These are phyloP conservation scores for Zygothrica quintamaculata DNA, from an alignment of 2,888 invertebrate genomes.

Conservation along the genomic window DNA sequence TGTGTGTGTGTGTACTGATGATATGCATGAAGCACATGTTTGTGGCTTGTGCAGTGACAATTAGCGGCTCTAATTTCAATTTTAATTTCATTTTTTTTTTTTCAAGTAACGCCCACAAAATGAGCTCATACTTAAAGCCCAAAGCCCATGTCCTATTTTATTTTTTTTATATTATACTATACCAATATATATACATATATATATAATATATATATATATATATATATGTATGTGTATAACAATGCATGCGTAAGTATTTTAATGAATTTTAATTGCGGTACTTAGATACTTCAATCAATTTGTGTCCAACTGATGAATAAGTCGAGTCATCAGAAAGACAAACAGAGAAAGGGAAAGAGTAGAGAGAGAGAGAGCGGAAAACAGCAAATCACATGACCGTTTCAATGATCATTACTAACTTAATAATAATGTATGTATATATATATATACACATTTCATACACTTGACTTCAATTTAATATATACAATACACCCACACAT, in stretches of 20 bases:
- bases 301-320: conserved; percentile 63
- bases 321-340: too few species aligned
- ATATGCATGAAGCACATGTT: conserved; percentile 47
- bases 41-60: conserved; percentile 44
- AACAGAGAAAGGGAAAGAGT: too few species aligned
- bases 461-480: conserved; percentile 37
- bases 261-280: conserved; percentile 73
- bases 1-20: conserved; percentile 14
- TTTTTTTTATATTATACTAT: too few species aligned
- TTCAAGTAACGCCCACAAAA: conserved; percentile 56
- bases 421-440: conserved; percentile 17
- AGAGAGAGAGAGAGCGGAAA: too few species aligned
- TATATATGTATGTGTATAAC: conserved; percentile 22
- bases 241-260: conserved; percentile 60
- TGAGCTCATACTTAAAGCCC: conserved; percentile 59
- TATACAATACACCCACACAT: conserved; percentile 39
- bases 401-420: background rate
- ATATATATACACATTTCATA: too few species aligned
- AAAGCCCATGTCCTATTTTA: conserved; percentile 1
- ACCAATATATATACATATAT: background rate
- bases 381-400: conserved; percentile 22
- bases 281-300: conserved; percentile 65
- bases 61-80: conserved; percentile 52
- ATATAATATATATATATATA: conserved; percentile 1
- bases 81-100: conserved; percentile 37